phyloP scores from a whole-genome alignment of 1,140 invertebrate genomes.

The Cydia strobilella region DNA sequence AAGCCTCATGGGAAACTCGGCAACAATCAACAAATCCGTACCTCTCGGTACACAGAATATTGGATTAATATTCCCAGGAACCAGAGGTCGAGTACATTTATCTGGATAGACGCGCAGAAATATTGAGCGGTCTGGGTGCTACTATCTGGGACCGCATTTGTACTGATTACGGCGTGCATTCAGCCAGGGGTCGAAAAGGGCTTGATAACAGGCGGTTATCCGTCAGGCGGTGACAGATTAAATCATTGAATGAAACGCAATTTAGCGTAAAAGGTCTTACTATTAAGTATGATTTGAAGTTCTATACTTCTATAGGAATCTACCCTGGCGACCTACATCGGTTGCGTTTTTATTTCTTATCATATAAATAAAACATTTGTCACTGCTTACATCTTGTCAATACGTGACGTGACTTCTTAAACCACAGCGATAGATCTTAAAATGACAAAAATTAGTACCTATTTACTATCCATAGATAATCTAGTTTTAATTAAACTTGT shows the following conservation, averaged over 20 bases:
- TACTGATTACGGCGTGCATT: slow-evolving; percentile 65
- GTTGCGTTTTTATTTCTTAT: too few relatives aligned
- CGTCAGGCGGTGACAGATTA: slow-evolving; percentile 16
- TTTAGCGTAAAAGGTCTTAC: neutral
- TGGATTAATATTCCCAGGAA: slow-evolving; percentile 52
- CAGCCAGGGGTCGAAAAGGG: slow-evolving; percentile 34
- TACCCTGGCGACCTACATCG: too few relatives aligned
- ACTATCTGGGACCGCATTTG: slow-evolving; percentile 70
- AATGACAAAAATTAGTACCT: neutral
- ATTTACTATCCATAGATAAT: neutral
- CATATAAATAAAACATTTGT: too few relatives aligned
- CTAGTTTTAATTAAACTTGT: neutral
- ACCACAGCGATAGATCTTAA: too few relatives aligned
- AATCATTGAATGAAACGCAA: slow-evolving; percentile 5
- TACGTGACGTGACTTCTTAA: too few relatives aligned
- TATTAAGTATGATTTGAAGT: too few relatives aligned
- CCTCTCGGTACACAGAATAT: neutral
- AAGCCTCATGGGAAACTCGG: slow-evolving; percentile 13
- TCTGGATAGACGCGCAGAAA: slow-evolving; percentile 71
- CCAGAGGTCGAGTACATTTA: slow-evolving; percentile 63
- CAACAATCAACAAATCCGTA: neutral
- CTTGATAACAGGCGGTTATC: slow-evolving; percentile 13
- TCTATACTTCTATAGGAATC: too few relatives aligned
- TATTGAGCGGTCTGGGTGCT: slow-evolving; percentile 61
- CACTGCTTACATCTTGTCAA: too few relatives aligned